phyloP scores from a whole-genome alignment of 2,888 invertebrate genomes.

The Pasiphila rectangulata region DNA sequence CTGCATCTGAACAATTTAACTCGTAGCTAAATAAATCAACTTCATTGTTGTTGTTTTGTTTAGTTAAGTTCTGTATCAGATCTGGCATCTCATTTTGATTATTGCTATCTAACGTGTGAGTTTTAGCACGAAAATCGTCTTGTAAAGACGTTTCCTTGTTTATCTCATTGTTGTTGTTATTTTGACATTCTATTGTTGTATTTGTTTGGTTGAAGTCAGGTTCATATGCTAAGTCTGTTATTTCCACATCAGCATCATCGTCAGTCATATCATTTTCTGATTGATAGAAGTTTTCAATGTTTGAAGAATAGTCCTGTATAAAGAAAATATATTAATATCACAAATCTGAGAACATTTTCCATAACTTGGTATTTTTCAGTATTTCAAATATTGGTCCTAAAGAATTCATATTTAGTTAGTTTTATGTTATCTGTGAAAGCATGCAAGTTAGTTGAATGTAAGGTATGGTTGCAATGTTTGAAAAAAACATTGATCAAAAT shows the following conservation, averaged over 20 bases:
- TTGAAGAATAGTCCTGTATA: slow-evolving; percentile 72
- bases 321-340: neutral
- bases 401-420: too few species aligned
- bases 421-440: too few species aligned
- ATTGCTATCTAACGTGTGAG: slow-evolving; percentile 44
- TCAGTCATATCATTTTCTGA: slow-evolving; percentile 79
- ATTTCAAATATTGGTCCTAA: too few species aligned
- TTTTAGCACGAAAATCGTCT: slow-evolving; percentile 36
- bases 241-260: slow-evolving; percentile 72
- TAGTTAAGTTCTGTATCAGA: slow-evolving; percentile 66
- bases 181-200: slow-evolving; percentile 44
- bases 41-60: slow-evolving; percentile 61
- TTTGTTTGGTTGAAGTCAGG: slow-evolving; percentile 45
- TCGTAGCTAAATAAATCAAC: slow-evolving; percentile 48
- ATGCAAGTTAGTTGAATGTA: too few species aligned
- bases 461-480: too few species aligned
- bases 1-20: slow-evolving; percentile 58
- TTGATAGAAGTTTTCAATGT: slow-evolving; percentile 71
- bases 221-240: slow-evolving; percentile 55
- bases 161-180: slow-evolving; percentile 71
- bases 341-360: neutral
- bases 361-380: too few species aligned
- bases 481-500: too few species aligned
- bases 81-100: slow-evolving; percentile 65
- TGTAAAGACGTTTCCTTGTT: slow-evolving; percentile 26